These are phyloP conservation scores for Micrasema longulum DNA, from an alignment of 1,140 invertebrate genomes.

Conservation along the genomic window DNA sequence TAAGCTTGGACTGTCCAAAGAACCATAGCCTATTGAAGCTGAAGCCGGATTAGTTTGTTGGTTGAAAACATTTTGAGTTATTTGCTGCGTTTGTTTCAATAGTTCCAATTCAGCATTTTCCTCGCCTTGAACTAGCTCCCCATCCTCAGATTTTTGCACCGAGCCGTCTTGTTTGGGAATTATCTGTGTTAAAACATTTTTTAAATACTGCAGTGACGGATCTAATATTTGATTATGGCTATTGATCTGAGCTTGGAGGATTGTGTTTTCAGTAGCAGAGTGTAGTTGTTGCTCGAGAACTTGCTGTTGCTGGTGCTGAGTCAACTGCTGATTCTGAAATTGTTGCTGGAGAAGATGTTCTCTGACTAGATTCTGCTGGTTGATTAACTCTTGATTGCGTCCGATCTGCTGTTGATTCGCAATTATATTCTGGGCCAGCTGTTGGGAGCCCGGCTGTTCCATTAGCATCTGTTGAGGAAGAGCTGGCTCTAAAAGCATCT, in stretches of 20 bases:
- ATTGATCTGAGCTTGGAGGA: constrained; percentile 59
- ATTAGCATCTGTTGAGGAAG: constrained; percentile 69
- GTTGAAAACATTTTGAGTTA: constrained; percentile 50
- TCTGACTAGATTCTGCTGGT: constrained; percentile 59
- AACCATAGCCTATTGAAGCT: constrained; percentile 48
- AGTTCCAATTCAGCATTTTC: constrained; percentile 56
- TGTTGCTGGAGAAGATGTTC: constrained; percentile 48
- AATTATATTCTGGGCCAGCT: constrained; percentile 65
- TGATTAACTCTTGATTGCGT: constrained; percentile 57
- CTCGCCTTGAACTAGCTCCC: constrained; percentile 56
- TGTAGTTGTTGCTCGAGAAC: constrained; percentile 56
- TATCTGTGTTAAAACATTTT: constrained; percentile 65
- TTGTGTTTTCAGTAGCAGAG: constrained; percentile 52
- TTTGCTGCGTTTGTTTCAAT: constrained; percentile 43
- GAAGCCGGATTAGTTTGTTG: constrained; percentile 55
- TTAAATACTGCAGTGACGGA: constrained; percentile 64
- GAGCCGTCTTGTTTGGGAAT: constrained; percentile 59
- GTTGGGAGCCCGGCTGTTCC: constrained; percentile 68
- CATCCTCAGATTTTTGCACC: constrained; percentile 31
- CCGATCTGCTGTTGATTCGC: constrained; percentile 59
- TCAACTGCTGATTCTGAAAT: constrained; percentile 54
- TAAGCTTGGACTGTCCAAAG: constrained; percentile 50
- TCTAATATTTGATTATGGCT: constrained; percentile 64
- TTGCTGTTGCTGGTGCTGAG: constrained; percentile 58
- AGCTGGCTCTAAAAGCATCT: constrained; percentile 69